These are phyloP conservation scores for Thereva unica DNA, from an alignment of 2,888 invertebrate genomes.

Conservation along the genomic window DNA sequence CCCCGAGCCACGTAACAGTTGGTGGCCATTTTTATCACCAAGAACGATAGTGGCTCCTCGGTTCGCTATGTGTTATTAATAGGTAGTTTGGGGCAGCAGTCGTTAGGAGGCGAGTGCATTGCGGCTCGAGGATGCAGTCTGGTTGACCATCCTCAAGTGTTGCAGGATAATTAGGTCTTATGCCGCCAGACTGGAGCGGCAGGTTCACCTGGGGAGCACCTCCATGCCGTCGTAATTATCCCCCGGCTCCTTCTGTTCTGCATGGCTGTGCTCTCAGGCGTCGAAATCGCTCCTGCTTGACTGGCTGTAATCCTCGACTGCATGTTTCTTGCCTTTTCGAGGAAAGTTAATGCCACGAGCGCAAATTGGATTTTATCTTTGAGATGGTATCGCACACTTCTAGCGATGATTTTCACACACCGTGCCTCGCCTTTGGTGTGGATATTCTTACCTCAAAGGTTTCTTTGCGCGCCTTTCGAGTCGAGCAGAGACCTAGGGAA, in stretches of 20 bases:
- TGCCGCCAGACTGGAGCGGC: too few species aligned
- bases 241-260: not conserved
- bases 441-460: conserved; percentile 10
- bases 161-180: too few species aligned
- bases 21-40: too few species aligned
- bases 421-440: not conserved
- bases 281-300: not conserved
- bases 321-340: conserved; percentile 1
- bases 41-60: too few species aligned
- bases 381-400: conserved; percentile 17
- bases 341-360: conserved; percentile 6
- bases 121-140: too few species aligned
- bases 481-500: not conserved
- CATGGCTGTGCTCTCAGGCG: not conserved
- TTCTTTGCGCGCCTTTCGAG: not conserved
- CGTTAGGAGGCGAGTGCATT: too few species aligned
- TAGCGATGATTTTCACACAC: conserved; percentile 2
- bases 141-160: too few species aligned
- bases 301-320: not conserved
- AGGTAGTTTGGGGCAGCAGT: too few species aligned
- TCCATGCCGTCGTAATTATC: too few species aligned
- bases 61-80: too few species aligned
- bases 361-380: conserved; percentile 19
- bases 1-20: too few species aligned
- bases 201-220: too few species aligned